Base-by-base conservation (phyloP, 2,113 vertebrate genomes). In the Corvus moneduloides region DNA sequence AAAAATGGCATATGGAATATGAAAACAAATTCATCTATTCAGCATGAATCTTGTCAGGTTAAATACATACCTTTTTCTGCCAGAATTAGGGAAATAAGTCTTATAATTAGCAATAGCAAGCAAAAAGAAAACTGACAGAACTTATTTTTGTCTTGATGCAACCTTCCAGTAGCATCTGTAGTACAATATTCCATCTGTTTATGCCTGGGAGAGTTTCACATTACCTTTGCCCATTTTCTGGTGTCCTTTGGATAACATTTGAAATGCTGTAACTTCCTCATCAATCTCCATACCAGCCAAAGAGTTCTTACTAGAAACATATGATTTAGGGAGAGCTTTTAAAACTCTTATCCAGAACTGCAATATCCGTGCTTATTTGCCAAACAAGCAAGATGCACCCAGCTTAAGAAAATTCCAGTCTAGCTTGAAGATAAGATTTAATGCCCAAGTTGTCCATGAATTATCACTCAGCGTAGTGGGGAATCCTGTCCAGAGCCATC, bases 1-100 rank as follows among this genome's bases (percentile, higher is more conserved):
- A 94, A 90, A 93, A 93, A 92, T 69, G n/a, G 21, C 92, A 90
- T 81, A 75, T 89, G 79, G 52, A 35, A 67, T 71, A 81, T 43
- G 62, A 92, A 92, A 94, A 90, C n/a, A 81, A 48, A 77, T 74
- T 74, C 1, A 2, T 83, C 82, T 84, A 52, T 77, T 86, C 61
- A 74, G 51, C 49, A 56, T 2, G 0, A 75, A 88, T 84, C 20
- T 84, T 92, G 39, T 72, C 54, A 81, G 56, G 69, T 82, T 96
- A 90, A 93, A 89, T 71, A 84, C 23, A 59, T 23, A 84, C 32
- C 49, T 68, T 62, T 59, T 58, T 62, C 59, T 72, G 32, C 52
- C 82, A 84, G 13, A 33, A 46, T 74, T 77, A 90, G 26, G 16
- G 22, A 75, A 78, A 30, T 54, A 77, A 81, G 20, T 56, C 35